phyloP scores from a whole-genome alignment of 2,113 vertebrate species.

The Etia nguti region DNA sequence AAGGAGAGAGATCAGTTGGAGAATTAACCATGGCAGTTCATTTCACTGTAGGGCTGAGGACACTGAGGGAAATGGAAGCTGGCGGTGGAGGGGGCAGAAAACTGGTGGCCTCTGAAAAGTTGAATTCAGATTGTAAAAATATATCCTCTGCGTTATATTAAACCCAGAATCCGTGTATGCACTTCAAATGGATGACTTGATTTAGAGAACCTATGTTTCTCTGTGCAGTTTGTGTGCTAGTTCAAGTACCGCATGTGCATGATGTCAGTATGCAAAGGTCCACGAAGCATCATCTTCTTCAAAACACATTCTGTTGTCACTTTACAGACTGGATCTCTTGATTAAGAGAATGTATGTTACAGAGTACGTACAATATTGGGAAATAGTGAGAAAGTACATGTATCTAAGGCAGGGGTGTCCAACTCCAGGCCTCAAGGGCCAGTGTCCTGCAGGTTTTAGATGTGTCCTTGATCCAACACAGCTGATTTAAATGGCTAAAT shows the following conservation, averaged over 20 bases:
- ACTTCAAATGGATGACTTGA: not conserved
- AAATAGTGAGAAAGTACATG: not conserved
- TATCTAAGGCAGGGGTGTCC: not conserved
- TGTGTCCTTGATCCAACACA: too few relatives aligned
- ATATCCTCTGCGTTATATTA: not conserved
- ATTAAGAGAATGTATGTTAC: not conserved
- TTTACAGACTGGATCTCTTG: not conserved
- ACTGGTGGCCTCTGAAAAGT: conserved; percentile 18
- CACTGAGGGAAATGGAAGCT: conserved; percentile 6
- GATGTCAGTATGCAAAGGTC: not conserved
- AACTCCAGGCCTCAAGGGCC: too few relatives aligned
- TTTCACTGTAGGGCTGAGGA: conserved; percentile 56
- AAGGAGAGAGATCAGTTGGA: conserved; percentile 70
- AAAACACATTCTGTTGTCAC: not conserved
- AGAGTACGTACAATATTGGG: not conserved
- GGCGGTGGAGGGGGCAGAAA: not conserved
- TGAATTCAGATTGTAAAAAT: conserved; percentile 18
- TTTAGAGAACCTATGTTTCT: not conserved
- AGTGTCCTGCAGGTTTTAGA: too few relatives aligned
- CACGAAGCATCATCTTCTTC: not conserved
- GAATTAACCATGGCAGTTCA: conserved; percentile 72
- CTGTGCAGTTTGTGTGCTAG: not conserved
- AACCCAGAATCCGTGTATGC: not conserved
- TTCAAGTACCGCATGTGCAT: not conserved
- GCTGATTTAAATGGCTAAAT: too few relatives aligned